Conservation (phyloP, 1,140 invertebrate genomes). For the Aculops lycopersici region DNA sequence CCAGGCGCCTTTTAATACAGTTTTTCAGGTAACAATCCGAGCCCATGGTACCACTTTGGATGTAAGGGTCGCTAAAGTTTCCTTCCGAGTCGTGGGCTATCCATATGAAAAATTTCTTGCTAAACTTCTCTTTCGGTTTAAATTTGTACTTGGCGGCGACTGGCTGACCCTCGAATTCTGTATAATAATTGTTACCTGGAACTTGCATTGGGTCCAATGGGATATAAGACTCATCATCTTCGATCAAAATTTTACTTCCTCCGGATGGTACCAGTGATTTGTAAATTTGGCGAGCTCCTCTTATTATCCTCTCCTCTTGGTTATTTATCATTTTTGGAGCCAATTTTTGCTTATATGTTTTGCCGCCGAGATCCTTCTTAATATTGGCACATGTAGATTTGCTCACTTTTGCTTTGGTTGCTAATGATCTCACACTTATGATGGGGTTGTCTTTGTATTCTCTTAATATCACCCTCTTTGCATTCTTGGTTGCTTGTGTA, state of each 20-base stretch:
- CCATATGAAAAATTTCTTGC: not conserved
- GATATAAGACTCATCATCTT: not conserved
- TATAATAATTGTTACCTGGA: not conserved
- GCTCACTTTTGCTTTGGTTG: not conserved
- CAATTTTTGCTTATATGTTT: not conserved
- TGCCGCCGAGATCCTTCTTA: not conserved
- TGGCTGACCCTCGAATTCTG: not conserved
- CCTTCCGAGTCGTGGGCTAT: not conserved
- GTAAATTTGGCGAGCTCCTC: not conserved
- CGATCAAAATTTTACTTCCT: not conserved
- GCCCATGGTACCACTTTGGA: not conserved
- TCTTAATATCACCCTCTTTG: too few species aligned
- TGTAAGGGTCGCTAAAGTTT: not conserved
- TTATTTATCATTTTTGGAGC: not conserved
- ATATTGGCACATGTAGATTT: not conserved
- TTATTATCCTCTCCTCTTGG: not conserved
- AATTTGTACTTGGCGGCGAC: not conserved
- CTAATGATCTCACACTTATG: not conserved
- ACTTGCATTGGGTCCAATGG: not conserved
- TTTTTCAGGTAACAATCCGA: not conserved
- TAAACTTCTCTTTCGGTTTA: not conserved
- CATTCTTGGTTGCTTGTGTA: too few species aligned
- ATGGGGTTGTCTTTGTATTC: not conserved
- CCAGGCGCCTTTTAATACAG: constrained; percentile 1
- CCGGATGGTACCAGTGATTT: not conserved